phyloP scores from a whole-genome alignment of 2,797 vertebrate genomes.

The Microctenopoma stevenorrisi region DNA sequence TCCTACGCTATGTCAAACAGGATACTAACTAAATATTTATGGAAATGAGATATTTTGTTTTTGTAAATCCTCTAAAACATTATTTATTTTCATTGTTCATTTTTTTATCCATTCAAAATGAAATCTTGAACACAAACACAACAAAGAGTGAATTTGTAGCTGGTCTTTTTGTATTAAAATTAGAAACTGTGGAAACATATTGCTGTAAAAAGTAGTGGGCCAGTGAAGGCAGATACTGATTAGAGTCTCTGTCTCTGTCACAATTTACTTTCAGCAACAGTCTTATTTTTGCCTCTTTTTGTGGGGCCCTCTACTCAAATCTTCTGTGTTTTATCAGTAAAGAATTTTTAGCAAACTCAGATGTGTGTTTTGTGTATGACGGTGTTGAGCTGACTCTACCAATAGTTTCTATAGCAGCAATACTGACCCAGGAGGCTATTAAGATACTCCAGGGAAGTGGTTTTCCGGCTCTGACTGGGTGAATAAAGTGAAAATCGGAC shows the following conservation, averaged over 20 bases:
- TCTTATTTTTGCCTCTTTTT: background rate
- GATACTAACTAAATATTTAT: too few species aligned
- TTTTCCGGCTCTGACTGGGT: conserved; percentile 62
- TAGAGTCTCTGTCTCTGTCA: background rate
- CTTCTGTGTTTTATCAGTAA: conserved; percentile 1
- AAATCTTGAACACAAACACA: too few species aligned
- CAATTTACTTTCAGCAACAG: background rate
- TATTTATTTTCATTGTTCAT: too few species aligned
- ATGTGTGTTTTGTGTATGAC: conserved; percentile 35
- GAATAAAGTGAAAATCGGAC: conserved; percentile 54
- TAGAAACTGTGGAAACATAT: background rate
- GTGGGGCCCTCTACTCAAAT: background rate
- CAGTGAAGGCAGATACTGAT: conserved; percentile 22
- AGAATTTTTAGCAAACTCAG: conserved; percentile 10
- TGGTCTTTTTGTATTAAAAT: conserved; percentile 3
- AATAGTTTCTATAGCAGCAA: conserved; percentile 64
- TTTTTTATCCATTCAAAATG: too few species aligned
- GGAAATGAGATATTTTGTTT: too few species aligned
- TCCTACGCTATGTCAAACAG: too few species aligned
- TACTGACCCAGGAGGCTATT: conserved; percentile 63
- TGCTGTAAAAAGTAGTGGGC: conserved; percentile 33
- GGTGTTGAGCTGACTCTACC: conserved; percentile 26
- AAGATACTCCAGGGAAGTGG: conserved; percentile 58
- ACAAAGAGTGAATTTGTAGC: background rate
- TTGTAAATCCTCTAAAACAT: too few species aligned